A percentile compares a stretch with the other conserved stretches of the same genome.
phyloP scores from a whole-genome alignment of 2,888 invertebrate genomes.

The Brachyptera putata region DNA sequence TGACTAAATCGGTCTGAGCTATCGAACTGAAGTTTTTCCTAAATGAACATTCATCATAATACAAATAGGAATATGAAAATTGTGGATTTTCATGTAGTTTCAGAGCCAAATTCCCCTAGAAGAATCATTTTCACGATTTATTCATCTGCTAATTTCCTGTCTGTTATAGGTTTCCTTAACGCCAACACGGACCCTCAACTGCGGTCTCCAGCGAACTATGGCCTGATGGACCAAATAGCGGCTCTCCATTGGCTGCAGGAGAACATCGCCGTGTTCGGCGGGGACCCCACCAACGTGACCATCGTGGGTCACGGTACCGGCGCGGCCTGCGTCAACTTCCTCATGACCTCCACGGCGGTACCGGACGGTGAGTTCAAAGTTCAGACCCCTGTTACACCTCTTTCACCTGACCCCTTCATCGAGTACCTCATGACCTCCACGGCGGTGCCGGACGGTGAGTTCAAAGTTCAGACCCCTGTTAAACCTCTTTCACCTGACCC shows the following conservation, averaged over 20 bases:
- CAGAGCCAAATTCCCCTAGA: too few relatives aligned
- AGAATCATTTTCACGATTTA: too few relatives aligned
- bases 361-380: conserved; percentile 39
- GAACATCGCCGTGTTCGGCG: conserved; percentile 92
- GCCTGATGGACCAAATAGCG: conserved; percentile 96
- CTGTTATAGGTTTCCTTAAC: conserved; percentile 89
- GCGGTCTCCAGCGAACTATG: conserved; percentile 89
- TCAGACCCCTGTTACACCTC: conserved; percentile 91
- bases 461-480: conserved; percentile 83
- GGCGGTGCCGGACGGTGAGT: conserved; percentile 58
- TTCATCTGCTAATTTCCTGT: too few relatives aligned
- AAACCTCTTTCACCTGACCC: conserved; percentile 96
- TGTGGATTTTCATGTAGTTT: too few relatives aligned
- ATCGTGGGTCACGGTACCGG: conserved; percentile 94
- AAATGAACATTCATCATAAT: too few relatives aligned
- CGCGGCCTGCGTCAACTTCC: conserved; percentile 91
- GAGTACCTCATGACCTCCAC: conserved; percentile 92
- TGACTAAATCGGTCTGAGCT: too few relatives aligned
- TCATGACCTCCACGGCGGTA: conserved; percentile 90
- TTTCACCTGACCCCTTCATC: conserved; percentile 92
- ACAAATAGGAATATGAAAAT: too few relatives aligned
- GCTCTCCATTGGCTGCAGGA: conserved; percentile 95
- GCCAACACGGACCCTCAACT: conserved; percentile 83
- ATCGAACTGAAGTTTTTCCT: too few relatives aligned
- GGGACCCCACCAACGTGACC: conserved; percentile 89